phyloP scores from a whole-genome alignment of 2,797 vertebrate species.

The Syngnathus acus region DNA sequence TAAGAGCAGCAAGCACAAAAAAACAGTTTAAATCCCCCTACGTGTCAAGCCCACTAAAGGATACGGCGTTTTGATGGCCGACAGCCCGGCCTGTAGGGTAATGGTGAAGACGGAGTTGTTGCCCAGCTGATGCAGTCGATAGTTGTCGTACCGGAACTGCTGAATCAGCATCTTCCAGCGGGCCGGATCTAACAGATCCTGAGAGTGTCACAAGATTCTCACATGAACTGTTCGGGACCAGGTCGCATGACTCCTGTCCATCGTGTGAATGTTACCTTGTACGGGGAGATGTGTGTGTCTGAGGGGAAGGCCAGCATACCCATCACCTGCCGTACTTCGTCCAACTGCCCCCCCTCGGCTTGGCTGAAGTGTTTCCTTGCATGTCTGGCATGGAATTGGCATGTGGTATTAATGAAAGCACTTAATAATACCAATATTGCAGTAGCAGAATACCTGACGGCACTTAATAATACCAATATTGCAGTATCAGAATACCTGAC shows the following conservation, averaged over 20 bases:
- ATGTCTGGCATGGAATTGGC: constrained; percentile 69
- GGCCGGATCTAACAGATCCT: constrained; percentile 97
- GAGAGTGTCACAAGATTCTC: background rate
- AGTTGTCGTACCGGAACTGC: constrained; percentile 98
- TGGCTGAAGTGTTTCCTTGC: constrained; percentile 98
- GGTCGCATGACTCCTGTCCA: background rate
- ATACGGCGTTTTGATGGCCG: constrained; percentile 99
- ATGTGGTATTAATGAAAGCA: background rate
- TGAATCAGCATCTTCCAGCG: constrained; percentile 99
- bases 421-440: background rate
- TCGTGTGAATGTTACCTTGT: constrained; percentile 77
- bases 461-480: constrained; percentile 30
- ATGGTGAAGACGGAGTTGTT: constrained; percentile 99
- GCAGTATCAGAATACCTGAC: constrained; percentile 75
- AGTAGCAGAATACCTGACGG: constrained; percentile 78
- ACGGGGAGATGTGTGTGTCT: constrained; percentile 97
- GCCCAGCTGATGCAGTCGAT: constrained; percentile 97
- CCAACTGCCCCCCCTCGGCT: constrained; percentile 94
- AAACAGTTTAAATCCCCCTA: background rate
- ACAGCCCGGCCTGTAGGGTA: constrained; percentile 95
- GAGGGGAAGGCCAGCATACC: constrained; percentile 99
- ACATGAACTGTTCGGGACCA: background rate
- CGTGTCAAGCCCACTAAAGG: constrained; percentile 50
- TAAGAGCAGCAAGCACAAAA: too few species aligned
- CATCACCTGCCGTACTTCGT: constrained; percentile 98